A percentile compares a stretch with the other conserved stretches of the same genome.
Conservation (phyloP, 2,797 vertebrate species). For the Lindbergichthys nudifrons region DNA sequence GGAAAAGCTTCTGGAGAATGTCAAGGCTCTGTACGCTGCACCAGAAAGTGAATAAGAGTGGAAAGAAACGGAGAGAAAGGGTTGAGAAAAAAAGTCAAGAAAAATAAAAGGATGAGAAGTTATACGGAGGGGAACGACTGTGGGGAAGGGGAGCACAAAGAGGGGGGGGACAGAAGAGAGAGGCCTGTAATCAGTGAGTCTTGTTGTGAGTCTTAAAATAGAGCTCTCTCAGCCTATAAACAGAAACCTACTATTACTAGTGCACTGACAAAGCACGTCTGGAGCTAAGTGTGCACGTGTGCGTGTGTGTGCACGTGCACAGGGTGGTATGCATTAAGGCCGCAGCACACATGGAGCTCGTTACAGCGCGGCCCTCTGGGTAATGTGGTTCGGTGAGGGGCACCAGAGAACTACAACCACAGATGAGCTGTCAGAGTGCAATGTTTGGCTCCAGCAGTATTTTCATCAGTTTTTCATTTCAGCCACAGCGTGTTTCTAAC, state of each 20-base stretch:
- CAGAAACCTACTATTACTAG: conserved; percentile 86
- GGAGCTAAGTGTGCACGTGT: conserved; percentile 57
- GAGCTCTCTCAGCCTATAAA: conserved; percentile 84
- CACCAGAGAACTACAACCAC: conserved; percentile 76
- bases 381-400: conserved; percentile 79
- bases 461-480: conserved; percentile 45
- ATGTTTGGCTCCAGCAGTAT: conserved; percentile 36
- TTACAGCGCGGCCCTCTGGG: conserved; percentile 81
- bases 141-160: conserved; percentile 57
- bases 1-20: background rate
- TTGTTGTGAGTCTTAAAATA: conserved; percentile 90
- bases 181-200: conserved; percentile 85
- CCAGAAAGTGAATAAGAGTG: background rate
- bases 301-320: conserved; percentile 39
- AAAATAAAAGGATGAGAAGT: conserved; percentile 35
- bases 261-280: conserved; percentile 85
- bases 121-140: conserved; percentile 41
- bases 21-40: background rate
- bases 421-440: conserved; percentile 73
- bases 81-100: background rate
- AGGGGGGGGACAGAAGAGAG: conserved; percentile 53
- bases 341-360: conserved; percentile 80
- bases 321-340: conserved; percentile 60
- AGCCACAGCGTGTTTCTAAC: background rate
- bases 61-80: conserved; percentile 10